Percentiles rank a stretch among this genome's conserved stretches.
phyloP scores from a whole-genome alignment of 2,888 invertebrate species.

The Limenitis camilla region DNA sequence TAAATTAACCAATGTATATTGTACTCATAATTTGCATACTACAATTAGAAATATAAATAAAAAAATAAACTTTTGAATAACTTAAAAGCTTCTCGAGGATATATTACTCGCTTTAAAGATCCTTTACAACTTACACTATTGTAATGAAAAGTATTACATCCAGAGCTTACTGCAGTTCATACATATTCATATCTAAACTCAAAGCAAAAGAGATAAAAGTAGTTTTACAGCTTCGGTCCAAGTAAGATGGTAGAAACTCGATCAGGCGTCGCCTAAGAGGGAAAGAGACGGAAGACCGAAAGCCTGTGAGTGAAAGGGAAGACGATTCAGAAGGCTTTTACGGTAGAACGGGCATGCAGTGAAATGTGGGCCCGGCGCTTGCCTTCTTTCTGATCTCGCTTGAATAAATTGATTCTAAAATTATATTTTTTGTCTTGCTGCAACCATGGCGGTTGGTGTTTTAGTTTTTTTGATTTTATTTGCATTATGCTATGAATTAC shows the following conservation, averaged over 20 bases:
- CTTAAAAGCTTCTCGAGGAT: not conserved
- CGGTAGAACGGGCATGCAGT: conserved; percentile 69
- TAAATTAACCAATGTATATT: too few species aligned
- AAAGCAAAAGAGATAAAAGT: conserved; percentile 67
- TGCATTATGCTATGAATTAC: too few species aligned
- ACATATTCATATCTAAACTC: conserved; percentile 69
- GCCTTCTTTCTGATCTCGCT: conserved; percentile 68
- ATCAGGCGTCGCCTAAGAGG: conserved; percentile 56
- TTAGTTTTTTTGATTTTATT: conserved; percentile 2
- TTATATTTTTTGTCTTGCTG: conserved; percentile 59
- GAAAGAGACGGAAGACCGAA: conserved; percentile 29
- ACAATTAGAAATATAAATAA: too few species aligned
- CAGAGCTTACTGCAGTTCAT: conserved; percentile 56
- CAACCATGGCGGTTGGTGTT: conserved; percentile 30
- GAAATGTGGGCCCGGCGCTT: conserved; percentile 64
- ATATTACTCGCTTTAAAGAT: conserved; percentile 2
- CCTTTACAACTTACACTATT: conserved; percentile 15
- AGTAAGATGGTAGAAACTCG: conserved; percentile 73
- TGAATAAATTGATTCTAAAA: conserved; percentile 72
- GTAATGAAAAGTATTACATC: conserved; percentile 14
- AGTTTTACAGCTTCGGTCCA: conserved; percentile 65
- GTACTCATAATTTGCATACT: too few species aligned
- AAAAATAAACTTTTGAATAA: too few species aligned
- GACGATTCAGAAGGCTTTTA: conserved; percentile 70
- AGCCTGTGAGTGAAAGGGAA: conserved; percentile 44